Conservation (phyloP, 2,797 vertebrate genomes). For the Mormyrus proboscirostris region DNA sequence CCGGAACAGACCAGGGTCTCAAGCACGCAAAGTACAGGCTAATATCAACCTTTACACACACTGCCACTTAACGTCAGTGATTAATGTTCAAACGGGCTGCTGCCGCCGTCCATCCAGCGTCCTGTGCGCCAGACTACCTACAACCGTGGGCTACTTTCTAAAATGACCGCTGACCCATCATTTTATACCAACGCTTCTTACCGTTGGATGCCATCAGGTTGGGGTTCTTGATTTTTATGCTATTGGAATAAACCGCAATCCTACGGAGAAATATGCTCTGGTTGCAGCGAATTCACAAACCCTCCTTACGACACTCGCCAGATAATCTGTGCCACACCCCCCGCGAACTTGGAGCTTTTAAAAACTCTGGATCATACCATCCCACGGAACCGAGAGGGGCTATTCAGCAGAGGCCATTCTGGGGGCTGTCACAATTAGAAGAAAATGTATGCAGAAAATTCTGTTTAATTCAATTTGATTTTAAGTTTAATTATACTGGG, state of each 20-base stretch:
- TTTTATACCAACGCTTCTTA: background rate
- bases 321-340: background rate
- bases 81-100: background rate
- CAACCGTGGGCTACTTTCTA: background rate
- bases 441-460: background rate
- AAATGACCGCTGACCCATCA: background rate
- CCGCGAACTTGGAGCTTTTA: background rate
- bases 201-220: slow-evolving; percentile 22
- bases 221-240: background rate
- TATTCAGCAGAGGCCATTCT: background rate
- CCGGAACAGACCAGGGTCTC: background rate
- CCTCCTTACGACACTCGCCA: too few species aligned
- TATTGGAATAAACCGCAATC: background rate
- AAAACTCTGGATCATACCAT: slow-evolving; percentile 16
- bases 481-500: background rate
- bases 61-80: background rate
- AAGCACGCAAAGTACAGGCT: background rate
- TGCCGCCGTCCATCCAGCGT: background rate
- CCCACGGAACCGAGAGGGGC: background rate
- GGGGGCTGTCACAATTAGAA: background rate
- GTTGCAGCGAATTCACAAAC: background rate
- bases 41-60: background rate
- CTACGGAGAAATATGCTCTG: background rate
- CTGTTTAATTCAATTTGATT: background rate
- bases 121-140: background rate